A percentile compares a stretch with the other conserved stretches of the same genome.
Evolutionary conservation across 2,888 invertebrate species (phyloP).

Genomic region (Eledona agricola): DNA sequence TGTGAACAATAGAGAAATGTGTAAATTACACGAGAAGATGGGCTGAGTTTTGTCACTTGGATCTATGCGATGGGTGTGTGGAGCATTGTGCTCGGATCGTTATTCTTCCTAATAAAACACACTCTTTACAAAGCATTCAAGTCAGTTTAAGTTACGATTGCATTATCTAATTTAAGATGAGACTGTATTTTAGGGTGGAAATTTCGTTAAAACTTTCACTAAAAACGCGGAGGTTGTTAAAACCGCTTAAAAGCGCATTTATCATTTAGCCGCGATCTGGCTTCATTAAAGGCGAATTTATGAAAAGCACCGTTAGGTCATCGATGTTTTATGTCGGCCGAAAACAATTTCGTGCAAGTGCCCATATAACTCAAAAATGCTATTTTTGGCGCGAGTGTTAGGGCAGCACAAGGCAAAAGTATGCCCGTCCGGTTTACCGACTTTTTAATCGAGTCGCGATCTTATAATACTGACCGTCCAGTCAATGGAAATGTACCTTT

Average conservation of each 20-base stretch:
- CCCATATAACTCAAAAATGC: conserved; percentile 21
- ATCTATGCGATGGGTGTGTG: conserved; percentile 12
- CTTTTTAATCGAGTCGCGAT: conserved; percentile 49
- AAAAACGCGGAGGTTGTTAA: conserved; percentile 8
- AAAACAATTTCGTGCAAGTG: conserved; percentile 16
- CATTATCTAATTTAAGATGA: conserved; percentile 30
- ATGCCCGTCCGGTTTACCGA: conserved; percentile 49
- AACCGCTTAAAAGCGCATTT: conserved; percentile 11
- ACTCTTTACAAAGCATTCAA: conserved; percentile 29
- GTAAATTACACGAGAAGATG: conserved; percentile 7
- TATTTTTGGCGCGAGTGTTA: conserved; percentile 40
- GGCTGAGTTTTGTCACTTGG: conserved; percentile 14
- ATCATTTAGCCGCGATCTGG: conserved; percentile 11
- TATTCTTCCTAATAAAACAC: conserved; percentile 28
- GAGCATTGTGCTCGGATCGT: conserved; percentile 17
- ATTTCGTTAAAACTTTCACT: conserved; percentile 34
- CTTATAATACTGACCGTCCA: conserved; percentile 46
- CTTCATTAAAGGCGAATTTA: conserved; percentile 11
- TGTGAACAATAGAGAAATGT: conserved; percentile 12
- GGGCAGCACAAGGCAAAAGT: conserved; percentile 49
- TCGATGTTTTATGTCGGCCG: conserved; percentile 20
- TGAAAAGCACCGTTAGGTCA: conserved; percentile 9
- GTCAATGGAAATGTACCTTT: conserved; percentile 49
- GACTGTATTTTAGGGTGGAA: too few species aligned
- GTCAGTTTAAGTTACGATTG: conserved; percentile 32